A percentile compares a stretch with the other conserved stretches of the same genome.
These are phyloP conservation scores for Halocaridina rubra DNA, from an alignment of 2,888 invertebrate genomes.

Conservation along the genomic window DNA sequence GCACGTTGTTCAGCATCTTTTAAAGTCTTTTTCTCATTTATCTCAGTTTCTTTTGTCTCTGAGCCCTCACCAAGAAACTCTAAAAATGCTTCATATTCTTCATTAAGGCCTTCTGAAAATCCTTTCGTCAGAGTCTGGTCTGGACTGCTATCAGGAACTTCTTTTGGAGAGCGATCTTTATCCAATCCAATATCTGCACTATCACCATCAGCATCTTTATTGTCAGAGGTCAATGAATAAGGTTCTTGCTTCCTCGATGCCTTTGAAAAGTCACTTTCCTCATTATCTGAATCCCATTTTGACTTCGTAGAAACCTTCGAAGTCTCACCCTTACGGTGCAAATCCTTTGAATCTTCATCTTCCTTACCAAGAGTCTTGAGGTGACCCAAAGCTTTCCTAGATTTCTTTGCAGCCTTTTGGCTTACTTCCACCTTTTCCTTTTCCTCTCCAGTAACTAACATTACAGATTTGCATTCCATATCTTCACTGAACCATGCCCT, in stretches of 20 bases:
- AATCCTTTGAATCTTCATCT: too few relatives aligned
- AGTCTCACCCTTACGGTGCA: too few relatives aligned
- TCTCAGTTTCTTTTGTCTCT: background rate
- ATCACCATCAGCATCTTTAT: background rate
- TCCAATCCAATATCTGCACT: background rate
- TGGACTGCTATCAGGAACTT: background rate
- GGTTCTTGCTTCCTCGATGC: background rate
- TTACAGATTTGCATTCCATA: background rate
- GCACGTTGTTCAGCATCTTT: background rate
- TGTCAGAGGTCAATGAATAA: background rate
- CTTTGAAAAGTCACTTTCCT: background rate
- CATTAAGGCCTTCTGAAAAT: conserved; percentile 35
- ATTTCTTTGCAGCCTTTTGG: background rate
- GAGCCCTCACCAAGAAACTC: conserved; percentile 42
- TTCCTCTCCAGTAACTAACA: background rate
- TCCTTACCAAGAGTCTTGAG: background rate
- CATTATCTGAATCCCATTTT: conserved; percentile 54
- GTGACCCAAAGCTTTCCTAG: background rate
- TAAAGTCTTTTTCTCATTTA: background rate
- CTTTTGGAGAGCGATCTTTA: background rate
- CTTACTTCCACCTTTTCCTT: background rate
- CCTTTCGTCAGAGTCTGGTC: background rate
- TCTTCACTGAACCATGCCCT: background rate
- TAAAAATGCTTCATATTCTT: conserved; percentile 58
- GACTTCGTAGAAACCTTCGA: conserved; percentile 17